Evolutionary conservation across 2,113 vertebrate genomes (phyloP).

Genomic region (Caranx ignobilis): DNA sequence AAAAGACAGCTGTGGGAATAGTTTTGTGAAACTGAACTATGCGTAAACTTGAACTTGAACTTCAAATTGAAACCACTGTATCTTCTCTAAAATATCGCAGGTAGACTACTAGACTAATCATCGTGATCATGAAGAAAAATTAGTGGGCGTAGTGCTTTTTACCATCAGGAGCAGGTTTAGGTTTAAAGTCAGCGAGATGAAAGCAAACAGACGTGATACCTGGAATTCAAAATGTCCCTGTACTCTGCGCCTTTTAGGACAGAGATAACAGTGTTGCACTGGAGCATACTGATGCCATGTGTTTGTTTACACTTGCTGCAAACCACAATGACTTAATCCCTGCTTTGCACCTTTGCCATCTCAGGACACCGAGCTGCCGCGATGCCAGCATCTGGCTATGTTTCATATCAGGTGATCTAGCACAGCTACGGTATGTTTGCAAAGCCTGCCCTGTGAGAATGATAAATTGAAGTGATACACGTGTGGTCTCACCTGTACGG

Average conservation of each 20-base stretch:
- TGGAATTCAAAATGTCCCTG: conserved; percentile 7
- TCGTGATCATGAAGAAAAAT: too few relatives aligned
- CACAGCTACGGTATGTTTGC: conserved; percentile 56
- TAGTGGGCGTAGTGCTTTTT: too few relatives aligned
- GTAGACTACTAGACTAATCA: too few relatives aligned
- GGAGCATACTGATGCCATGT: conserved; percentile 8
- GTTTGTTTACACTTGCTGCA: conserved; percentile 44
- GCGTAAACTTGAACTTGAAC: too few relatives aligned
- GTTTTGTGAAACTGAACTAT: neutral
- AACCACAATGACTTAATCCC: conserved; percentile 57
- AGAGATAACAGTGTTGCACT: conserved; percentile 5
- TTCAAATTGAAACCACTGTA: too few relatives aligned
- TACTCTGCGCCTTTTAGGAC: conserved; percentile 1
- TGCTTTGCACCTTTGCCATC: conserved; percentile 49
- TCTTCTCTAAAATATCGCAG: too few relatives aligned
- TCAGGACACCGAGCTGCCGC: conserved; percentile 44
- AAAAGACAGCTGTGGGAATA: too few relatives aligned
- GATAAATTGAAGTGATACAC: conserved; percentile 82
- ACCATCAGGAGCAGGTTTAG: too few relatives aligned
- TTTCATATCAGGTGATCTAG: conserved; percentile 71
- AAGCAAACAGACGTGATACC: neutral
- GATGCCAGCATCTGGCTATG: conserved; percentile 36
- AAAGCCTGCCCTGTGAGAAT: conserved; percentile 78
- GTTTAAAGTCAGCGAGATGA: conserved; percentile 11
- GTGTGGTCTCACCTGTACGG: conserved; percentile 77